A percentile compares a stretch with the other conserved stretches of the same genome.
These are phyloP conservation scores for Clamator glandarius DNA, from an alignment of 2,797 vertebrate species.

Conservation along the genomic window DNA sequence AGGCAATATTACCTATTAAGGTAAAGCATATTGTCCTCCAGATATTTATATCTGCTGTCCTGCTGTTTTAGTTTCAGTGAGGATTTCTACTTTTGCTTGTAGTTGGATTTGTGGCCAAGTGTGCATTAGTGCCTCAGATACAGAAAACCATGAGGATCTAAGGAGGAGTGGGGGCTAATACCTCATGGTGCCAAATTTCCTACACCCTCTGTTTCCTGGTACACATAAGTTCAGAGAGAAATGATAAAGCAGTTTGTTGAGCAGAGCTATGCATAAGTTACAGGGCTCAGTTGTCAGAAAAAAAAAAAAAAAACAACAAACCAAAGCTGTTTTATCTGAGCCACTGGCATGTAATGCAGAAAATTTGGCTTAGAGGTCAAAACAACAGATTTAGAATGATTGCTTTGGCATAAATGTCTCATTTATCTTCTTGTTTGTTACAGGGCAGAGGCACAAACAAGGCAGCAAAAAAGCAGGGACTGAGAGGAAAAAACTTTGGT, in stretches of 20 bases:
- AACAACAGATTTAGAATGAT: conserved; percentile 53
- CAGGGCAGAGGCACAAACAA: conserved; percentile 33
- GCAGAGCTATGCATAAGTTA: not conserved
- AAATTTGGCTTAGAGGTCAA: conserved; percentile 57
- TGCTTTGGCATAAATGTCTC: conserved; percentile 37
- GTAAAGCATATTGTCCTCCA: conserved; percentile 8
- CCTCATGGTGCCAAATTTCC: not conserved
- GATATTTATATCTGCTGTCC: conserved; percentile 55
- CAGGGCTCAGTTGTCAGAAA: conserved; percentile 12
- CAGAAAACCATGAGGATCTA: not conserved
- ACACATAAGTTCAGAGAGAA: not conserved
- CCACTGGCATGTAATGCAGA: conserved; percentile 28
- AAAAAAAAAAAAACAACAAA: conserved; percentile 3
- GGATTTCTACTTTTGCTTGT: conserved; percentile 34
- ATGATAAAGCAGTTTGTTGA: not conserved
- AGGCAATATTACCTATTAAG: conserved; percentile 52
- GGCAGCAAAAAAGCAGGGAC: not conserved
- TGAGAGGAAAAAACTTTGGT: not conserved
- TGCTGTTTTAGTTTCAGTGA: conserved; percentile 29
- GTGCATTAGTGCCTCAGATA: not conserved
- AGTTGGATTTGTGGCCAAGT: conserved; percentile 9
- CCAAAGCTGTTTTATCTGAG: conserved; percentile 9
- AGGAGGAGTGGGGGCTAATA: not conserved
- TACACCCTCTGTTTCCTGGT: not conserved
- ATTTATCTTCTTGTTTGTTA: conserved; percentile 64